Conservation (phyloP, 2,888 invertebrate genomes). For the Drosophila meridionalis region DNA sequence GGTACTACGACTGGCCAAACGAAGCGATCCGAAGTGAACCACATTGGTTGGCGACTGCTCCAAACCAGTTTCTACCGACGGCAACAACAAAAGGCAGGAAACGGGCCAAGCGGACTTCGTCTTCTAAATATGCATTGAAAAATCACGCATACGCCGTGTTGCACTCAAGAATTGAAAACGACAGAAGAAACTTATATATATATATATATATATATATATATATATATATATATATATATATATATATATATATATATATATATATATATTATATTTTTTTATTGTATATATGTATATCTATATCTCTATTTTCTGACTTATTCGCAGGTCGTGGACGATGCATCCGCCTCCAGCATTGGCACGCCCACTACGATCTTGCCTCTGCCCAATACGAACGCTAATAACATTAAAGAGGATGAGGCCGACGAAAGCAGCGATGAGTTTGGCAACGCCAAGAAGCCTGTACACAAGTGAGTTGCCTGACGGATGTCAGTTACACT, state of each 20-base stretch:
- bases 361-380: conserved; percentile 44
- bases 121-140: conserved; percentile 22
- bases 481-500: background rate
- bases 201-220: background rate
- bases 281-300: background rate
- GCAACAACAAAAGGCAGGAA: conserved; percentile 23
- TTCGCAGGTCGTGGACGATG: conserved; percentile 73
- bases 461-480: conserved; percentile 61
- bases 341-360: conserved; percentile 59
- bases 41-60: conserved; percentile 12
- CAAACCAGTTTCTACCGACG: conserved; percentile 31
- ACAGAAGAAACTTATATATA: background rate
- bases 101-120: background rate
- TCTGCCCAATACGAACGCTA: conserved; percentile 39
- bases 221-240: conserved; percentile 5
- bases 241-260: conserved; percentile 5
- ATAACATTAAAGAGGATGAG: conserved; percentile 56
- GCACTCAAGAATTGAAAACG: too few species aligned
- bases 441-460: conserved; percentile 65
- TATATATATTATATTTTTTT: conserved; percentile 5
- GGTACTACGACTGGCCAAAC: conserved; percentile 46
- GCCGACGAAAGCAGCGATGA: conserved; percentile 77
- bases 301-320: conserved; percentile 1
- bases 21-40: conserved; percentile 15
- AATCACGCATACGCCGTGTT: conserved; percentile 34